Conservation (phyloP, 2,888 invertebrate genomes). For the Caenorhabditis angaria region DNA sequence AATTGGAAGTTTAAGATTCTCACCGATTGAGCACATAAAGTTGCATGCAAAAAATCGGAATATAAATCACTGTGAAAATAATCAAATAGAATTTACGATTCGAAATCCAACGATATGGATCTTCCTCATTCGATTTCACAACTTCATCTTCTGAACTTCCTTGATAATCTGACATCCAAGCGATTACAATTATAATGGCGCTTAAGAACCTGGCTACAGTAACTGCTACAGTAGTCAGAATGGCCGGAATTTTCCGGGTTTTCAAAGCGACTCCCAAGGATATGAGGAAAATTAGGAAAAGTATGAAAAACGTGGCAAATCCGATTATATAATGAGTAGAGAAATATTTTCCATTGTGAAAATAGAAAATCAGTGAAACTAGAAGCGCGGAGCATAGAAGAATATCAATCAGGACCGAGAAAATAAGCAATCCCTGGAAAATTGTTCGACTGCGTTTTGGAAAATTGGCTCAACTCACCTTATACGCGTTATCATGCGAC, state of each 20-base stretch:
- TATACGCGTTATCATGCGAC: not conserved
- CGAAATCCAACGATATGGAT: slow-evolving; percentile 36
- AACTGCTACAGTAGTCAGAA: slow-evolving; percentile 28
- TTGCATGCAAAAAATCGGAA: not conserved
- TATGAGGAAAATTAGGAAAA: slow-evolving; percentile 30
- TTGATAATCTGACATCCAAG: slow-evolving; percentile 33
- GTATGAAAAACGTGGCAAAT: slow-evolving; percentile 30
- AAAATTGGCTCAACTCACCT: not conserved
- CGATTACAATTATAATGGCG: slow-evolving; percentile 34
- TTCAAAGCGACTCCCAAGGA: slow-evolving; percentile 23
- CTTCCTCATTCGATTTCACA: slow-evolving; percentile 13
- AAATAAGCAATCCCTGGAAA: slow-evolving; percentile 23
- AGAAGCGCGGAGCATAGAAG: slow-evolving; percentile 35
- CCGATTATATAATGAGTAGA: slow-evolving; percentile 36
- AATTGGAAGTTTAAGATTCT: not conserved
- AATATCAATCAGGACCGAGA: slow-evolving; percentile 28
- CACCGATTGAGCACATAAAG: not conserved
- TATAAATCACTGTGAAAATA: not conserved
- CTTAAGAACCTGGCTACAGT: slow-evolving; percentile 36
- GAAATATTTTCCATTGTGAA: slow-evolving; percentile 29
- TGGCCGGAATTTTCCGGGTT: slow-evolving; percentile 24
- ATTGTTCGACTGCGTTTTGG: not conserved
- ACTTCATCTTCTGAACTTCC: slow-evolving; percentile 16
- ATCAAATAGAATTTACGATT: not conserved
- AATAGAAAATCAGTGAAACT: slow-evolving; percentile 25